Percentiles rank a stretch among this genome's conserved stretches.
phyloP scores from a whole-genome alignment of 2,797 vertebrate genomes.

The Falco berigora region DNA sequence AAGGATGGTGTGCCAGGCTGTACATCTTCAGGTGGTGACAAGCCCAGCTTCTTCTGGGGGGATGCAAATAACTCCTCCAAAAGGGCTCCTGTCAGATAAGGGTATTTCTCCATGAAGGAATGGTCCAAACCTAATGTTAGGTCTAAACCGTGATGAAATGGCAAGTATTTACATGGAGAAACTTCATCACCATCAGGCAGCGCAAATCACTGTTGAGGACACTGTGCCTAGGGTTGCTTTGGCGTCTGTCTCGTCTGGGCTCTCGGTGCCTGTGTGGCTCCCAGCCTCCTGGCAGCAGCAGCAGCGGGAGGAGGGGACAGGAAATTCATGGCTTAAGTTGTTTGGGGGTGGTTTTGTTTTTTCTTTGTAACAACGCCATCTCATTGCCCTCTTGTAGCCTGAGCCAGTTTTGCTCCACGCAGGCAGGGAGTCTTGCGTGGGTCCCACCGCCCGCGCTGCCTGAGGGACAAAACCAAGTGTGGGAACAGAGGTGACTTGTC shows the following conservation, averaged over 20 bases:
- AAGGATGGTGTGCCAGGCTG: not conserved
- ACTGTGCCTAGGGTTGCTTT: accelerated
- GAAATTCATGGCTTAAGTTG: not conserved
- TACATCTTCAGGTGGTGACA: not conserved
- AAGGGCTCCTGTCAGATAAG: not conserved
- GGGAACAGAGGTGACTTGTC: not conserved
- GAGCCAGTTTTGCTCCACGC: not conserved
- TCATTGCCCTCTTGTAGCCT: not conserved
- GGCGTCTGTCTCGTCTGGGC: not conserved
- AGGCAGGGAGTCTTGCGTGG: not conserved
- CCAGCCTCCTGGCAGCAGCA: not conserved
- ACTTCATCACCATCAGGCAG: not conserved
- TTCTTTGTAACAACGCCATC: not conserved
- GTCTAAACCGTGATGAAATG: not conserved
- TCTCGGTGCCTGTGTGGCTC: not conserved
- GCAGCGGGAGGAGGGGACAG: not conserved
- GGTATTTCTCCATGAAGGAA: not conserved
- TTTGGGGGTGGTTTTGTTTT: not conserved
- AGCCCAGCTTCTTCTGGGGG: not conserved
- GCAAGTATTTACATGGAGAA: not conserved
- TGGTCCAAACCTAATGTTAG: not conserved
- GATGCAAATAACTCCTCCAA: not conserved
- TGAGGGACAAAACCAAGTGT: not conserved
- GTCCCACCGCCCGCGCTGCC: not conserved
- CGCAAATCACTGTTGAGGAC: not conserved